A percentile compares a stretch with the other conserved stretches of the same genome.
These are phyloP conservation scores for Drosophila dives DNA, from an alignment of 2,888 invertebrate species.

Conservation along the genomic window DNA sequence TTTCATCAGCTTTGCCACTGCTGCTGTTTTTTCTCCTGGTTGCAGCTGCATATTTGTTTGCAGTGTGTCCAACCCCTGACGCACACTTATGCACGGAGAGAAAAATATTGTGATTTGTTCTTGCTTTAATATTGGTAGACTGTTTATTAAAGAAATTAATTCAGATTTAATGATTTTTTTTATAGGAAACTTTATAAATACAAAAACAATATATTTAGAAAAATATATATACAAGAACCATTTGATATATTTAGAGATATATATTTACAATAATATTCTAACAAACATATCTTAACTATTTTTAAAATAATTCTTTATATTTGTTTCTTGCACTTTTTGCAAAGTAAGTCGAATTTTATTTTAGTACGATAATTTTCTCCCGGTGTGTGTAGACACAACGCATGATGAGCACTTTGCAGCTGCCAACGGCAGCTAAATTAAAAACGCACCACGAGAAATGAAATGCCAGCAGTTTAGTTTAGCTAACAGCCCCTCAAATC, in stretches of 20 bases:
- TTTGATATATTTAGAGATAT: not conserved
- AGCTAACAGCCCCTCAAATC: conserved; percentile 59
- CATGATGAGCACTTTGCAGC: conserved; percentile 59
- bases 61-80: conserved; percentile 10
- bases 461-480: conserved; percentile 62
- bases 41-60: conserved; percentile 52
- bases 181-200: not conserved
- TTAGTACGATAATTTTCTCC: not conserved
- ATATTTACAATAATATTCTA: not conserved
- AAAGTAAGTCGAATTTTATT: not conserved
- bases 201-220: not conserved
- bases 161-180: not conserved
- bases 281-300: not conserved
- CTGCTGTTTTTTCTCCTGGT: conserved; percentile 19
- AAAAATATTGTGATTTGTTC: not conserved
- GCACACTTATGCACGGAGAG: conserved; percentile 16
- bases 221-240: not conserved
- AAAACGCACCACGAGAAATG: conserved; percentile 60
- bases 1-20: conserved; percentile 54
- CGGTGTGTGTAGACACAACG: conserved; percentile 14
- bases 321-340: not conserved
- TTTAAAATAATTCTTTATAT: not conserved
- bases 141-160: not conserved
- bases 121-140: not conserved
- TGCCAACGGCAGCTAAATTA: conserved; percentile 71